These are phyloP conservation scores for Danio tinwini DNA, from an alignment of 2,797 vertebrate species.

Conservation along the genomic window DNA sequence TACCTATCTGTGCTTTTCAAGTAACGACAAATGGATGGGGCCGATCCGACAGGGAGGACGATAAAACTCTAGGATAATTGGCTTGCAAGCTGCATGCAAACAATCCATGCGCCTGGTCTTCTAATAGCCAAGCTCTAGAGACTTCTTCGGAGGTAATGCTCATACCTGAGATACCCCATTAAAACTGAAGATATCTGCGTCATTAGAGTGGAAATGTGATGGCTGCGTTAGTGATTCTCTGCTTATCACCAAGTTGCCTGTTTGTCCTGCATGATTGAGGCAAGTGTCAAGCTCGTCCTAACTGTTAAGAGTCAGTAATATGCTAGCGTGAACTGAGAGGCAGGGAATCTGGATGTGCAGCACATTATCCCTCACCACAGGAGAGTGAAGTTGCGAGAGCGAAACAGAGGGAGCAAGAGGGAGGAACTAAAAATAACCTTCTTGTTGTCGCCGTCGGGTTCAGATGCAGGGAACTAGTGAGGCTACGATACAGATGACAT, in stretches of 20 bases:
- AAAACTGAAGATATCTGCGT: conserved; percentile 24
- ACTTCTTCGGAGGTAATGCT: neutral
- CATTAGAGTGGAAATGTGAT: conserved; percentile 16
- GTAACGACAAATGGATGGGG: conserved; percentile 1
- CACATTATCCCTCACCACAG: conserved; percentile 53
- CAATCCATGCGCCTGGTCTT: conserved; percentile 9
- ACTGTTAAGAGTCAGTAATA: conserved; percentile 63
- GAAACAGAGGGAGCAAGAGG: conserved; percentile 19
- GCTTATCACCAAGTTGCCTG: conserved; percentile 36
- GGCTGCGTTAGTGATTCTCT: neutral
- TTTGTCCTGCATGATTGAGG: conserved; percentile 48
- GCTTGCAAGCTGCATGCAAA: conserved; percentile 16
- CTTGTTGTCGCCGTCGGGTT: conserved; percentile 76
- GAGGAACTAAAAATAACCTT: conserved; percentile 74
- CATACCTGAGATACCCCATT: conserved; percentile 9
- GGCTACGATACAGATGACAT: conserved; percentile 4
- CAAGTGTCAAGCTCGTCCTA: conserved; percentile 61
- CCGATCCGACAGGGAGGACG: conserved; percentile 14
- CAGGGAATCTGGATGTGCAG: conserved; percentile 69
- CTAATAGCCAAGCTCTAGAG: conserved; percentile 3
- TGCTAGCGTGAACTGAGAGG: conserved; percentile 56
- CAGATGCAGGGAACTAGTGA: conserved; percentile 73
- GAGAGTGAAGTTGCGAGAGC: conserved; percentile 12
- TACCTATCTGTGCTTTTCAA: conserved; percentile 13
- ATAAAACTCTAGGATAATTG: conserved; percentile 39